Conservation (phyloP, 2,113 vertebrate species). For the Atlantisia rogersi region DNA sequence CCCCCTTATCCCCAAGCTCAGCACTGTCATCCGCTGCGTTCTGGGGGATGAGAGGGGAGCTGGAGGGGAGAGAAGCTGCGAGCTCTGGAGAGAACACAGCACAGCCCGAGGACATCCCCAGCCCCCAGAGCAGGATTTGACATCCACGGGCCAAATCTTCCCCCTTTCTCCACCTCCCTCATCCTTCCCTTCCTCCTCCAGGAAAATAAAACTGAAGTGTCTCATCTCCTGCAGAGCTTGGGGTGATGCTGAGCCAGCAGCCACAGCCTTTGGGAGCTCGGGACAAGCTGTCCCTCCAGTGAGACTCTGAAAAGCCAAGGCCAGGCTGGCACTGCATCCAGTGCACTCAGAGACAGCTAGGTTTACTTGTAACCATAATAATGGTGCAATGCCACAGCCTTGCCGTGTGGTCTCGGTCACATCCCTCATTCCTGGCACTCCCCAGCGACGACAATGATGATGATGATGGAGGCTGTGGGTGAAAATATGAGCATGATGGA, state of each 20-base stretch:
- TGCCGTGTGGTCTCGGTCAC: neutral
- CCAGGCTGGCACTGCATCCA: neutral
- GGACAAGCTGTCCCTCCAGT: neutral
- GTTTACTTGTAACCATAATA: neutral
- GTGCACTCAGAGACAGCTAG: neutral
- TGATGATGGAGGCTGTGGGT: neutral
- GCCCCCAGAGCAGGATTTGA: neutral
- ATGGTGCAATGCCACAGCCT: neutral
- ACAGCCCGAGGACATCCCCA: neutral
- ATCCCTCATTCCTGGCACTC: neutral
- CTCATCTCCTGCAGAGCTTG: neutral
- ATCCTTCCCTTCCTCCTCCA: neutral
- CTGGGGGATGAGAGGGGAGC: fast-evolving
- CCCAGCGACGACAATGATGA: neutral
- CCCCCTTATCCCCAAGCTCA: neutral
- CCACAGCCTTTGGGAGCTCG: neutral
- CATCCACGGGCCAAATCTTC: neutral
- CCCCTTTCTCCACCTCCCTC: neutral
- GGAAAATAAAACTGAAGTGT: neutral
- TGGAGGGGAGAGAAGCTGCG: neutral
- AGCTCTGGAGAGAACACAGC: neutral
- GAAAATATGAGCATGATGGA: neutral
- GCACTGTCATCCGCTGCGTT: fast-evolving
- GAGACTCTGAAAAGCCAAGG: constrained; percentile 21
- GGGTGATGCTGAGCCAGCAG: neutral